Conservation (phyloP, 2,888 invertebrate species). For the Timema cristinae region DNA sequence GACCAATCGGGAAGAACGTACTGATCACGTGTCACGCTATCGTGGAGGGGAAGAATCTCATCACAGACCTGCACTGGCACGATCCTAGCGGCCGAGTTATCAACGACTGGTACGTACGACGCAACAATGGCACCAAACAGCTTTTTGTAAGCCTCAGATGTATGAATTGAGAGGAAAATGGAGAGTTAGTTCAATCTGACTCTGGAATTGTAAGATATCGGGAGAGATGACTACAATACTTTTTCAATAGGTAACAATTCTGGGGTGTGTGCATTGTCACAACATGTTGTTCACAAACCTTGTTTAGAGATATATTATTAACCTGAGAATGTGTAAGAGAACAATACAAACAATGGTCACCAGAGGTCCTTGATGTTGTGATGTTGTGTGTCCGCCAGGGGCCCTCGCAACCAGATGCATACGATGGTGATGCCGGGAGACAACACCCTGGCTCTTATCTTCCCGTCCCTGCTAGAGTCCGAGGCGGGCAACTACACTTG, state of each 20-base stretch:
- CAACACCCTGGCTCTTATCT: conserved; percentile 65
- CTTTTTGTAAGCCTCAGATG: too few relatives aligned
- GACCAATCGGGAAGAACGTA: conserved; percentile 69
- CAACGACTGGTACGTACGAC: conserved; percentile 40
- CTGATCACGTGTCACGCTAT: conserved; percentile 74
- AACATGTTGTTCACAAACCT: too few relatives aligned
- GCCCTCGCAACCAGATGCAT: conserved; percentile 17
- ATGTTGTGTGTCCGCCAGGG: background rate
- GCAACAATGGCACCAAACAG: too few relatives aligned
- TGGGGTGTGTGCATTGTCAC: too few relatives aligned
- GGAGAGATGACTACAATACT: too few relatives aligned
- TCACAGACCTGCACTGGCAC: conserved; percentile 74
- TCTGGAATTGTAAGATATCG: too few relatives aligned
- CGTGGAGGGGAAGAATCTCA: conserved; percentile 61
- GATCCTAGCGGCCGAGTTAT: conserved; percentile 68
- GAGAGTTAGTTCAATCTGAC: too few relatives aligned
- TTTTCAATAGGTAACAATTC: too few relatives aligned
- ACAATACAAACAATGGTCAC: too few relatives aligned
- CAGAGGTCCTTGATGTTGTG: background rate
- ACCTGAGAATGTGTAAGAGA: background rate
- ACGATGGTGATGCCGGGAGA: conserved; percentile 48
- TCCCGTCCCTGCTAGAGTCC: conserved; percentile 66
- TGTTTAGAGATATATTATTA: too few relatives aligned
- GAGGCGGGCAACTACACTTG: conserved; percentile 82
- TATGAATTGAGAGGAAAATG: too few relatives aligned